A percentile compares a stretch with the other conserved stretches of the same genome.
These are phyloP conservation scores for Diabrotica virgifera DNA, from an alignment of 1,140 invertebrate genomes.

Conservation along the genomic window DNA sequence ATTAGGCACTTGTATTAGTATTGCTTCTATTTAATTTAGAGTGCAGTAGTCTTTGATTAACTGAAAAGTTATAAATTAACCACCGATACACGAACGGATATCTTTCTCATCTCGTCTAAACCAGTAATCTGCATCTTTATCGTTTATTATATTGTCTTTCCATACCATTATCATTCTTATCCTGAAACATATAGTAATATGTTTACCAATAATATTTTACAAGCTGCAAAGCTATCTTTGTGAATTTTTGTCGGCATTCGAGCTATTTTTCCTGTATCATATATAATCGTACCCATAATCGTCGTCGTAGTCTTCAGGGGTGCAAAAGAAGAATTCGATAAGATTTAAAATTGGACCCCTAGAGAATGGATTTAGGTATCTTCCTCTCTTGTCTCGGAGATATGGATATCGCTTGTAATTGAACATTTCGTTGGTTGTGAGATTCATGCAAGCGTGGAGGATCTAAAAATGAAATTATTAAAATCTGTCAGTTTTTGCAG, in stretches of 20 bases:
- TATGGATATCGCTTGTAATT: conserved; percentile 90
- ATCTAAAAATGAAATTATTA: conserved; percentile 57
- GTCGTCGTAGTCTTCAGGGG: conserved; percentile 70
- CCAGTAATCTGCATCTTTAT: no score
- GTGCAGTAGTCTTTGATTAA: no score
- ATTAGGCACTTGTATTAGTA: no score
- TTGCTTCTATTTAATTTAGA: no score
- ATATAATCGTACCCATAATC: conserved; percentile 56
- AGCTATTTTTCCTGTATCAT: conserved; percentile 34
- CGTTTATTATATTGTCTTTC: no score
- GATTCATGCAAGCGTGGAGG: conserved; percentile 82
- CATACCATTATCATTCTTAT: no score
- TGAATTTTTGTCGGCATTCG: conserved; percentile 6
- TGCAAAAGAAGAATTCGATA: conserved; percentile 84
- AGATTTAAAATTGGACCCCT: conserved; percentile 81
- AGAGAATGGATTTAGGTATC: conserved; percentile 86
- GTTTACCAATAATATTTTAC: background rate
- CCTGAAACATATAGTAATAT: background rate
- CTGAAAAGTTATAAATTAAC: no score
- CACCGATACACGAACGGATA: no score
- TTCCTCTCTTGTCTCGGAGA: conserved; percentile 78
- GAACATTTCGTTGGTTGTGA: conserved; percentile 93
- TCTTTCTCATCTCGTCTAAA: no score
- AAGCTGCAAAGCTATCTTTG: conserved; percentile 11
- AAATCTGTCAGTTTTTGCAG: no score